Conservation (phyloP, 1,140 invertebrate species). For the Nephila pilipes region DNA sequence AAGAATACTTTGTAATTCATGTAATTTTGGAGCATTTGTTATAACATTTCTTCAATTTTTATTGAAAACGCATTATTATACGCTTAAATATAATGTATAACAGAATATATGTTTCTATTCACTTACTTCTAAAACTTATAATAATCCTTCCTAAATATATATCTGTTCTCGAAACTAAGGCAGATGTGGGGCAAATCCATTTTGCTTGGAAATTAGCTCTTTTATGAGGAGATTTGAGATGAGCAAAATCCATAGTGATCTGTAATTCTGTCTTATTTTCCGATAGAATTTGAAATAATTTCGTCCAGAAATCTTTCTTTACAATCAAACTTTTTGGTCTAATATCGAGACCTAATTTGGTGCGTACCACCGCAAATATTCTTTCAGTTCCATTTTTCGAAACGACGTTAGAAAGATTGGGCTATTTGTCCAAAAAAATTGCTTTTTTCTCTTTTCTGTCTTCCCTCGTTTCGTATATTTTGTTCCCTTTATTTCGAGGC, state of each 20-base stretch:
- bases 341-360: not conserved
- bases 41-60: too few relatives aligned
- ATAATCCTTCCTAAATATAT: not conserved
- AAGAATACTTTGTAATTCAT: too few relatives aligned
- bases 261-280: not conserved
- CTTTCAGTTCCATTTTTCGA: not conserved
- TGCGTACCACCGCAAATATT: not conserved
- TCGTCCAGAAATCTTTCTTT: not conserved
- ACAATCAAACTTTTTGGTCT: not conserved
- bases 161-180: not conserved
- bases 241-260: too few relatives aligned
- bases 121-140: not conserved
- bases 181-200: not conserved
- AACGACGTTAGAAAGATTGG: not conserved
- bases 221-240: not conserved
- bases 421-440: not conserved
- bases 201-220: not conserved
- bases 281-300: not conserved
- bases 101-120: not conserved
- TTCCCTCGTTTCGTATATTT: not conserved
- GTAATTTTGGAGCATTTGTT: too few relatives aligned
- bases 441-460: rapidly evolving
- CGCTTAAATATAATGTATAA: too few relatives aligned
- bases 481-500: not conserved
- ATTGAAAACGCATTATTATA: too few relatives aligned